Evolutionary conservation across 92 coral and sea anemone species (phyloP).

Genomic region (Nematostella vectensis): DNA sequence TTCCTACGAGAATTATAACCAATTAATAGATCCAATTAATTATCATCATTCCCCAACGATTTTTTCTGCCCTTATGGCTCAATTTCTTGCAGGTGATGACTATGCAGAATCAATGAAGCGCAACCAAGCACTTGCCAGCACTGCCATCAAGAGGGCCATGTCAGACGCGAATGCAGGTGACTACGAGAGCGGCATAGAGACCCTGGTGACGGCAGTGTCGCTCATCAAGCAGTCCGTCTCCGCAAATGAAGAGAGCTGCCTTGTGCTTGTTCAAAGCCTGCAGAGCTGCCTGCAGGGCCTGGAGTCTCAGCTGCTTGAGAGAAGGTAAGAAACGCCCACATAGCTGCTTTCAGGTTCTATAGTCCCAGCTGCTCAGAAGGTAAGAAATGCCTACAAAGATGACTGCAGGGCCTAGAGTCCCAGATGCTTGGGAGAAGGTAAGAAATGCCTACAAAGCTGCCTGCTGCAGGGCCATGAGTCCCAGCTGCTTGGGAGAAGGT

Average conservation of each 20-base stretch:
- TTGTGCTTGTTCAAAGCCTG: constrained; percentile 86
- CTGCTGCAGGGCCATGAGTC: constrained; percentile 83
- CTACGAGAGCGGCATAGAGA: constrained; percentile 93
- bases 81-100: constrained; percentile 80
- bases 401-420: constrained; percentile 82
- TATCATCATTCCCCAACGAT: no score
- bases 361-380: constrained; percentile 78
- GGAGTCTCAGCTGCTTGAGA: constrained; percentile 80
- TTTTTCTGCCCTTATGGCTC: no score
- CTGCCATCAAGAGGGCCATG: constrained; percentile 94
- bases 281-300: constrained; percentile 93
- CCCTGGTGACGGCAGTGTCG: constrained; percentile 87
- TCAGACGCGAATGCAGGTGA: constrained; percentile 91
- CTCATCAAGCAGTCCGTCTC: constrained; percentile 92
- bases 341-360: constrained; percentile 84
- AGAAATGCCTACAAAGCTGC: constrained; percentile 62
- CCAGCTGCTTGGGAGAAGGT: constrained; percentile 75
- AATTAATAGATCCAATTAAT: no score
- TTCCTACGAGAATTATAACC: no score
- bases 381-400: constrained; percentile 86
- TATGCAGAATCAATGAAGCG: constrained; percentile 76
- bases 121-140: constrained; percentile 84
- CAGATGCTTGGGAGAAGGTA: constrained; percentile 84
- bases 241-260: constrained; percentile 88
- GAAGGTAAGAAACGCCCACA: constrained; percentile 61